Evolutionary conservation across 2,888 invertebrate genomes (phyloP).

Genomic region (Smittia aterrima): DNA sequence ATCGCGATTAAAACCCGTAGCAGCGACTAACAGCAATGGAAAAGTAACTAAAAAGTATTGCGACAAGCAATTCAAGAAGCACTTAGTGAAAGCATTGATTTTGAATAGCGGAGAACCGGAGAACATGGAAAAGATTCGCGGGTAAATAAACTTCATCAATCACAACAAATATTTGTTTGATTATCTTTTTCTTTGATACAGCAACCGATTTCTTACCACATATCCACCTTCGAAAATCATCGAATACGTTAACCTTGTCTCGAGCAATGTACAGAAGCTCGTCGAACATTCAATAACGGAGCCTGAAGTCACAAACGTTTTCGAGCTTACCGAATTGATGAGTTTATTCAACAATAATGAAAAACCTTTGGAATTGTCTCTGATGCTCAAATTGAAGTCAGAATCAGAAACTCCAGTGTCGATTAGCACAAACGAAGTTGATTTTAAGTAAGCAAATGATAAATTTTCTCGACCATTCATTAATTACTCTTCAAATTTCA

Average conservation of each 20-base stretch:
- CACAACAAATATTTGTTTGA: neutral
- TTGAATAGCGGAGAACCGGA: conserved; percentile 30
- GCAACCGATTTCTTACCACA: neutral
- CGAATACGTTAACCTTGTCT: neutral
- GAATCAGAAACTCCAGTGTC: neutral
- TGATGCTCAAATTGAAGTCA: conserved; percentile 9
- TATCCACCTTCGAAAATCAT: neutral
- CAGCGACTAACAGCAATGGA: neutral
- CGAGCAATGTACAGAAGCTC: neutral
- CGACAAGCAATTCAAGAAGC: conserved; percentile 24
- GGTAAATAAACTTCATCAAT: neutral
- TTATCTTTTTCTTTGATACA: neutral
- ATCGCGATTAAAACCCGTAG: neutral
- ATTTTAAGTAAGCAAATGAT: conserved; percentile 9
- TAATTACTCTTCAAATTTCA: neutral
- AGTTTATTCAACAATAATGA: neutral
- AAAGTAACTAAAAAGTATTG: conserved; percentile 21
- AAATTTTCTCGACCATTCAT: neutral
- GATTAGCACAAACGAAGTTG: neutral
- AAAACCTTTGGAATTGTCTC: neutral
- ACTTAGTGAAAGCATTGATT: conserved; percentile 12
- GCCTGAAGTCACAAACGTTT: neutral
- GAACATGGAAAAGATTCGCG: conserved; percentile 26
- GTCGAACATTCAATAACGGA: conserved; percentile 2
- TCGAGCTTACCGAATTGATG: neutral